Conservation (phyloP, 2,888 invertebrate genomes). For the Brassicogethes aeneus region DNA sequence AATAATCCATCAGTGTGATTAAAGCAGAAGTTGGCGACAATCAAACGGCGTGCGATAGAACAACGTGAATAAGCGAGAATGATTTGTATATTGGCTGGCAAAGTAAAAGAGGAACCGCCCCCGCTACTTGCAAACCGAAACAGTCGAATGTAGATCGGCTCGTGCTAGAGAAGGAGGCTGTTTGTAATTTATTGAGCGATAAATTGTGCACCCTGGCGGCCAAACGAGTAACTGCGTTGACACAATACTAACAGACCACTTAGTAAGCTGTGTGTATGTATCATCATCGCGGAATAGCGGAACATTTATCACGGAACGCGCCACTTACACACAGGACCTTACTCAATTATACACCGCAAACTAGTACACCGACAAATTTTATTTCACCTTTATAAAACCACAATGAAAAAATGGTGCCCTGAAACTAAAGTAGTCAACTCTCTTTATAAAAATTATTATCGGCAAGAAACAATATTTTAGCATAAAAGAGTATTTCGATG, state of each 20-base stretch:
- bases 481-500: no score
- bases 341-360: constrained; percentile 4
- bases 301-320: constrained; percentile 15
- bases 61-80: constrained; percentile 14
- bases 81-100: constrained; percentile 31
- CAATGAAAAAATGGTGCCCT: no score
- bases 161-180: constrained; percentile 33
- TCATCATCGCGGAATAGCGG: constrained; percentile 28
- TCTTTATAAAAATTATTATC: no score
- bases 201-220: constrained; percentile 42
- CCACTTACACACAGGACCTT: constrained; percentile 4
- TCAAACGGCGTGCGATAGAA: constrained; percentile 18
- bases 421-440: no score
- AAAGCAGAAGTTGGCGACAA: constrained; percentile 34
- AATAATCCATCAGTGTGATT: constrained; percentile 35
- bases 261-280: constrained; percentile 31
- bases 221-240: constrained; percentile 41
- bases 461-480: no score
- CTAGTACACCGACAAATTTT: no score
- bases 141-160: constrained; percentile 19
- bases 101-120: constrained; percentile 25
- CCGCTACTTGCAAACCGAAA: no score
- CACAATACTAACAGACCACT: constrained; percentile 43
- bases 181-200: constrained; percentile 42
- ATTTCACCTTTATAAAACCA: no score